These are phyloP conservation scores for Dynastes tityus DNA, from an alignment of 2,888 invertebrate genomes.

Conservation along the genomic window DNA sequence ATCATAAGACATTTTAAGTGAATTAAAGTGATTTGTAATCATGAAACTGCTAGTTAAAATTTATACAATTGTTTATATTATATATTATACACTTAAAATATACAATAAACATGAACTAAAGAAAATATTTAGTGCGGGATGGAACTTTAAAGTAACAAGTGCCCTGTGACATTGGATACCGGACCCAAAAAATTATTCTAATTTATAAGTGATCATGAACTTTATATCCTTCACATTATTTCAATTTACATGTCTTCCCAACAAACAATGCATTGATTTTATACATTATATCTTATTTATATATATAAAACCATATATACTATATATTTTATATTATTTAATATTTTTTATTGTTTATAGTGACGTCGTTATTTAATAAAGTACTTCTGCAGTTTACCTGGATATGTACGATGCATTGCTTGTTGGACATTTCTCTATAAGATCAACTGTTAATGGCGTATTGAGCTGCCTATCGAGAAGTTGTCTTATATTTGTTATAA, in stretches of 20 bases:
- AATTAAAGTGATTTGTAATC: conserved; percentile 60
- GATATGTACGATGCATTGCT: conserved; percentile 59
- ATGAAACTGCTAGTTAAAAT: conserved; percentile 66
- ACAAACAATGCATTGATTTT: conserved; percentile 58
- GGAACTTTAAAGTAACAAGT: conserved; percentile 59
- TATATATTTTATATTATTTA: conserved; percentile 62
- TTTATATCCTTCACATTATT: conserved; percentile 53
- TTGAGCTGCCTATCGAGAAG: conserved; percentile 57
- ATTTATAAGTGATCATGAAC: conserved; percentile 56
- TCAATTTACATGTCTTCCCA: conserved; percentile 49
- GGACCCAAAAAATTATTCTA: conserved; percentile 62
- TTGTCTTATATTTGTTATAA: conserved; percentile 64
- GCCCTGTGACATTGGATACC: conserved; percentile 60
- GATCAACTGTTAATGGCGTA: conserved; percentile 56
- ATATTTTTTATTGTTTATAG: conserved; percentile 65
- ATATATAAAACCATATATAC: conserved; percentile 60
- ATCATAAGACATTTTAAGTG: conserved; percentile 56
- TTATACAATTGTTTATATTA: conserved; percentile 70
- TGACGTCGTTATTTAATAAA: conserved; percentile 63
- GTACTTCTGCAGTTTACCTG: conserved; percentile 56
- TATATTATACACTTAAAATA: conserved; percentile 66
- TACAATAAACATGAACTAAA: conserved; percentile 61
- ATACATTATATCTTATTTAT: conserved; percentile 63
- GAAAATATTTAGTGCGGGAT: conserved; percentile 60
- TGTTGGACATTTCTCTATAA: conserved; percentile 62